A percentile compares a stretch with the other conserved stretches of the same genome.
Conservation (phyloP, 2,113 vertebrate species). For the Elanus axillaris region DNA sequence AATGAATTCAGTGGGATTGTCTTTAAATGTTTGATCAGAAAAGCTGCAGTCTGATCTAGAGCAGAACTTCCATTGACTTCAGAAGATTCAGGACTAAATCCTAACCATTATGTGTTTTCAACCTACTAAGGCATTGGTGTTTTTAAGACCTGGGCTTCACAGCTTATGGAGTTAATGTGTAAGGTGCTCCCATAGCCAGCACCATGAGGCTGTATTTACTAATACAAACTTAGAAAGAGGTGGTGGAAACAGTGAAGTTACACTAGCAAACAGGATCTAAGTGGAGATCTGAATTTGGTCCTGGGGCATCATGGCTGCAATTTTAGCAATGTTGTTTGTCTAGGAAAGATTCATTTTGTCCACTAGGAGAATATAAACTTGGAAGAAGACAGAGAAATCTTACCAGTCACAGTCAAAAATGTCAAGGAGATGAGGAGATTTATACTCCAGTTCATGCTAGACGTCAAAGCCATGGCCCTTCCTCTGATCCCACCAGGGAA, state of each 20-base stretch:
- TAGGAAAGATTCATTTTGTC: background rate
- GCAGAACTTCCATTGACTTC: background rate
- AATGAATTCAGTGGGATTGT: background rate
- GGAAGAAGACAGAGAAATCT: slow-evolving; percentile 14
- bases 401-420: slow-evolving; percentile 92
- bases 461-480: slow-evolving; percentile 88
- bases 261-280: background rate
- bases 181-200: background rate
- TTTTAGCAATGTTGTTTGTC: background rate
- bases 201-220: background rate
- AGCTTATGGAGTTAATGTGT: background rate
- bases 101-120: background rate
- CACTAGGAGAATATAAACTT: background rate
- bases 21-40: background rate
- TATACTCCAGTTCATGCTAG: slow-evolving; percentile 92
- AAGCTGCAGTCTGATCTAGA: background rate
- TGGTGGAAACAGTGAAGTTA: background rate
- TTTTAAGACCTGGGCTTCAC: background rate
- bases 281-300: background rate
- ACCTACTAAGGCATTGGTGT: background rate
- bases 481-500: slow-evolving; percentile 92
- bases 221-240: background rate
- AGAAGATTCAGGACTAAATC: background rate
- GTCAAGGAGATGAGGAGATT: slow-evolving; percentile 96
- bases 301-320: background rate